phyloP scores from a whole-genome alignment of 2,797 vertebrate genomes.

The Adelosebastes latens region DNA sequence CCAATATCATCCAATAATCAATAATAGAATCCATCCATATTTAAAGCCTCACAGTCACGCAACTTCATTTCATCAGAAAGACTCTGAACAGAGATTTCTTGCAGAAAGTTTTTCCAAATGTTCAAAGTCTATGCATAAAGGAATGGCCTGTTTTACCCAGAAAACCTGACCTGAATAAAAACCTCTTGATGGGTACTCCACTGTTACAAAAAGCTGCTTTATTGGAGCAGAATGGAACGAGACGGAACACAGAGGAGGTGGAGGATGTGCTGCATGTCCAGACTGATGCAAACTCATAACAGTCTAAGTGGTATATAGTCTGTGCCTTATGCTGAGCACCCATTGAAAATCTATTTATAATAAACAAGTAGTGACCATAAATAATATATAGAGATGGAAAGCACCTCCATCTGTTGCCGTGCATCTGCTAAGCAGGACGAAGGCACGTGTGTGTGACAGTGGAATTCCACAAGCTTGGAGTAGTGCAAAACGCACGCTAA shows the following conservation, averaged over 20 bases:
- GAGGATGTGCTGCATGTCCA: background rate
- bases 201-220: background rate
- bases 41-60: background rate
- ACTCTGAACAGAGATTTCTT: background rate
- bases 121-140: background rate
- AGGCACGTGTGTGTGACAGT: background rate
- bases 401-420: conserved; percentile 43
- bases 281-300: conserved; percentile 29
- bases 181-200: background rate
- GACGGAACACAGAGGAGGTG: background rate
- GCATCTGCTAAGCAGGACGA: conserved; percentile 30
- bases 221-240: conserved; percentile 3
- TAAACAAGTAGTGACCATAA: conserved; percentile 41
- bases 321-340: conserved; percentile 2
- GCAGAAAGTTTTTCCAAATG: background rate
- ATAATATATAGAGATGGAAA: conserved; percentile 50
- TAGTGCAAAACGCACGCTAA: conserved; percentile 53
- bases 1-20: background rate
- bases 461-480: conserved; percentile 23
- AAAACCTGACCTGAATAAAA: conserved; percentile 1
- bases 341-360: conserved; percentile 52
- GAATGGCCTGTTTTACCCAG: background rate
- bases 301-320: background rate
- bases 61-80: background rate
- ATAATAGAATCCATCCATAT: background rate